Conservation (phyloP, 2,888 invertebrate genomes). For the Cerastoderma edule region DNA sequence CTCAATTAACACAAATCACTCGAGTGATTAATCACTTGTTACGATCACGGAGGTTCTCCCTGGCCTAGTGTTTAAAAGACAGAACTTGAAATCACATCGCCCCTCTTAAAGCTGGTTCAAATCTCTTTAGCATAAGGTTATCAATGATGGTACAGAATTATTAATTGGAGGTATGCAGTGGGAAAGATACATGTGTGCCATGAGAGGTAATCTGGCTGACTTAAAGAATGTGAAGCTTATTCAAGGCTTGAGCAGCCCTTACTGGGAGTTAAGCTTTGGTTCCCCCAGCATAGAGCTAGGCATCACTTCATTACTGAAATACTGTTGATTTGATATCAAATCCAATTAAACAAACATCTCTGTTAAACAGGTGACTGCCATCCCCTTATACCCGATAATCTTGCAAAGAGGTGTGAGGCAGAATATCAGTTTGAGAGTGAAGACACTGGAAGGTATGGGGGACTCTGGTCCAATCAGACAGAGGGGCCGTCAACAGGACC, state of each 20-base stretch:
- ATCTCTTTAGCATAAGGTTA: no score
- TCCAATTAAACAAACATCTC: no score
- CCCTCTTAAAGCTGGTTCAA: no score
- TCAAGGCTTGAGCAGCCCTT: background rate
- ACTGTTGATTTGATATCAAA: background rate
- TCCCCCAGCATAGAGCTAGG: background rate
- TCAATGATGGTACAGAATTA: no score
- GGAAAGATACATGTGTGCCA: no score
- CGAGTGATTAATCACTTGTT: no score
- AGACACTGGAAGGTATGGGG: conserved; percentile 54
- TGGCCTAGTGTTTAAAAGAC: no score
- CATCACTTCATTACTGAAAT: background rate
- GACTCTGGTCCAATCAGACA: conserved; percentile 46
- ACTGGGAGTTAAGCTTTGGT: background rate
- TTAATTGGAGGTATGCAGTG: no score
- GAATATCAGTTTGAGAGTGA: conserved; percentile 59
- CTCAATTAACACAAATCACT: no score
- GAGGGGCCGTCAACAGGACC: background rate
- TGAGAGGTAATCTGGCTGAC: background rate
- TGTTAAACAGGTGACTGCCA: conserved; percentile 15
- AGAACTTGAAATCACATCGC: no score
- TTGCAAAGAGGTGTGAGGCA: conserved; percentile 38
- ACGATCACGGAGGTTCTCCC: no score
- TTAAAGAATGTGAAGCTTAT: background rate
- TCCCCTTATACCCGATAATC: background rate